These are phyloP conservation scores for Plecturocebus donacophilus DNA, from an alignment of 2,113 vertebrate species.

Conservation along the genomic window DNA sequence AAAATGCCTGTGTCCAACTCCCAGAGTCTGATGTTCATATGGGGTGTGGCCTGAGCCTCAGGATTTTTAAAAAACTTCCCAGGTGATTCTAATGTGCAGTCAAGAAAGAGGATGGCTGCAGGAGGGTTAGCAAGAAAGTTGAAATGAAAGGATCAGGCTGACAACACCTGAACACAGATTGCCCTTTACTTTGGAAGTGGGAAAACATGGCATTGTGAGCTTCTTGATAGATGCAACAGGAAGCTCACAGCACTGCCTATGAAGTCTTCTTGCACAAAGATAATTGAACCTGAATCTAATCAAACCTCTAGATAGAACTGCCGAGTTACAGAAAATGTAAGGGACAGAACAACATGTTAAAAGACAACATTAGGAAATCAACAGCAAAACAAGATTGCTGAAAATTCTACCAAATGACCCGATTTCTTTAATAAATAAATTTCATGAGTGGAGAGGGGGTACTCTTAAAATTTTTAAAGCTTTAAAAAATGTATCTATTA, in stretches of 20 bases:
- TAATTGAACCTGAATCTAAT: background rate
- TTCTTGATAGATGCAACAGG: background rate
- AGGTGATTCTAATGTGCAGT: background rate
- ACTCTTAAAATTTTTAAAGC: background rate
- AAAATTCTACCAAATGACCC: background rate
- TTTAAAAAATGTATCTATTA: constrained; percentile 34
- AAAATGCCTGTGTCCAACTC: background rate
- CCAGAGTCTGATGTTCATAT: background rate
- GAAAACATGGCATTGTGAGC: background rate
- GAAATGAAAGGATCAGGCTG: background rate
- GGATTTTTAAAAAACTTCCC: background rate
- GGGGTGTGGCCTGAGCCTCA: background rate
- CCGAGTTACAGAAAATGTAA: constrained; percentile 1
- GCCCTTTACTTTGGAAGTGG: background rate
- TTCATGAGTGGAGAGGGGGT: background rate
- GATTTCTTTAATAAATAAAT: constrained; percentile 4
- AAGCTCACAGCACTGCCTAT: background rate
- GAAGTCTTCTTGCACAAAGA: background rate
- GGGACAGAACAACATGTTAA: background rate
- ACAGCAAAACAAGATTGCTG: background rate
- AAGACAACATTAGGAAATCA: background rate
- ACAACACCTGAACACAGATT: background rate
- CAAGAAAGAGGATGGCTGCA: background rate
- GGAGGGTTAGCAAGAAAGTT: background rate
- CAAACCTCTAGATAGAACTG: background rate